These are phyloP conservation scores for Cephalopterus ornatus DNA, from an alignment of 2,113 vertebrate species.

Conservation along the genomic window DNA sequence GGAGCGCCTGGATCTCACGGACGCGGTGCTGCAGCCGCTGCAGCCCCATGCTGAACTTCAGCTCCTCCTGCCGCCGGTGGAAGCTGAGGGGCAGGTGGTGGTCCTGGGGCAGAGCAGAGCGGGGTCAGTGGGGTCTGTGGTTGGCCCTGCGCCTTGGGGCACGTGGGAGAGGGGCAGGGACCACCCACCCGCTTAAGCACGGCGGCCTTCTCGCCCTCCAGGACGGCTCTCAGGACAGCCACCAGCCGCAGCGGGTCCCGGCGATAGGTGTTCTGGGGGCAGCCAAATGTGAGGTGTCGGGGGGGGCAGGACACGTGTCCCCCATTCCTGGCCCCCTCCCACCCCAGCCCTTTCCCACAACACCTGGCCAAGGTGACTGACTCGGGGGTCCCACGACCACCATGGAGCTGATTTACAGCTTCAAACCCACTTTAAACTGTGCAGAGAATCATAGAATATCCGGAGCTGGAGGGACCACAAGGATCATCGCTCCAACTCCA, in stretches of 20 bases:
- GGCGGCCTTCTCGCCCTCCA: slow-evolving; percentile 72
- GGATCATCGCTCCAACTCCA: neutral
- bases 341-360: neutral
- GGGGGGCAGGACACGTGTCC: fast-evolving
- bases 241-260: slow-evolving; percentile 73
- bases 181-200: slow-evolving; percentile 74
- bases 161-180: neutral
- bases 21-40: slow-evolving; percentile 67
- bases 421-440: neutral
- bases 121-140: fast-evolving
- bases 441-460: fast-evolving
- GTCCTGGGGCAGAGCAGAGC: neutral
- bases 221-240: slow-evolving; percentile 55
- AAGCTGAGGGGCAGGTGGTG: slow-evolving; percentile 70
- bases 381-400: neutral
- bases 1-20: slow-evolving; percentile 18
- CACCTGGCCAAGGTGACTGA: fast-evolving
- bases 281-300: neutral
- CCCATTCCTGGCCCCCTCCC: neutral
- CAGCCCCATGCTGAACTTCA: slow-evolving; percentile 70
- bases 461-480: neutral
- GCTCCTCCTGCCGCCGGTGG: slow-evolving; percentile 75
- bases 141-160: fast-evolving
- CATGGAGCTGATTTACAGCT: neutral
- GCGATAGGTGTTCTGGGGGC: slow-evolving; percentile 55